Evolutionary conservation across 1,140 invertebrate species (phyloP).

Genomic region (Antheraea pernyi): DNA sequence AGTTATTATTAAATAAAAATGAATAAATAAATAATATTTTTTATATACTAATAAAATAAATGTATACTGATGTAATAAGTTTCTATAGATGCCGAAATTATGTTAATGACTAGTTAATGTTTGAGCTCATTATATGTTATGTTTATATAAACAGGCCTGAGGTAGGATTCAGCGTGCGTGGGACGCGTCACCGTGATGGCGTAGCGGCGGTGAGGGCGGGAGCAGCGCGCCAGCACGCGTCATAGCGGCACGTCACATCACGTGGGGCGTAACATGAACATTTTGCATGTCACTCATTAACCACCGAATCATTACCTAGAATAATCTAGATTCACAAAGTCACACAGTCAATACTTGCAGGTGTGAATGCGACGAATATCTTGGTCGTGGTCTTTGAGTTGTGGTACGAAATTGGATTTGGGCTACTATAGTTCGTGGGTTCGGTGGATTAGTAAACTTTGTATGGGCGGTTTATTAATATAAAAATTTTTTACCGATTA

Average conservation of each 20-base stretch:
- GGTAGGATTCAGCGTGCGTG: conserved; percentile 8
- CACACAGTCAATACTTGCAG: neutral
- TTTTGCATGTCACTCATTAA: conserved; percentile 12
- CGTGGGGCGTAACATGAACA: conserved; percentile 9
- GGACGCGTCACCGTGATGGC: conserved; percentile 29
- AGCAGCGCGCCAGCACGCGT: conserved; percentile 22
- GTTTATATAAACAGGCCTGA: neutral
- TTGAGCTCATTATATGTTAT: neutral
- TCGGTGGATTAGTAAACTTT: no score
- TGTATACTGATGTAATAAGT: no score
- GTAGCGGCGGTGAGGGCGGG: no score
- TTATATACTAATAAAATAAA: no score
- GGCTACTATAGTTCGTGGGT: no score
- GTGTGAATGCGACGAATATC: neutral
- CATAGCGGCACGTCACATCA: neutral
- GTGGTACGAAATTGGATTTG: no score
- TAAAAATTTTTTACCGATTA: no score
- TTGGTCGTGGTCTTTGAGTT: neutral
- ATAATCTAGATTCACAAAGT: neutral
- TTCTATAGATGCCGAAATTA: no score
- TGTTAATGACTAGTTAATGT: neutral
- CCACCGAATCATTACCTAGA: conserved; percentile 1
- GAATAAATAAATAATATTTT: no score
- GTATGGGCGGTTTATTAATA: no score
- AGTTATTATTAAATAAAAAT: no score